These are phyloP conservation scores for Paraescarpia echinospica DNA, from an alignment of 1,140 invertebrate genomes.

Conservation along the genomic window DNA sequence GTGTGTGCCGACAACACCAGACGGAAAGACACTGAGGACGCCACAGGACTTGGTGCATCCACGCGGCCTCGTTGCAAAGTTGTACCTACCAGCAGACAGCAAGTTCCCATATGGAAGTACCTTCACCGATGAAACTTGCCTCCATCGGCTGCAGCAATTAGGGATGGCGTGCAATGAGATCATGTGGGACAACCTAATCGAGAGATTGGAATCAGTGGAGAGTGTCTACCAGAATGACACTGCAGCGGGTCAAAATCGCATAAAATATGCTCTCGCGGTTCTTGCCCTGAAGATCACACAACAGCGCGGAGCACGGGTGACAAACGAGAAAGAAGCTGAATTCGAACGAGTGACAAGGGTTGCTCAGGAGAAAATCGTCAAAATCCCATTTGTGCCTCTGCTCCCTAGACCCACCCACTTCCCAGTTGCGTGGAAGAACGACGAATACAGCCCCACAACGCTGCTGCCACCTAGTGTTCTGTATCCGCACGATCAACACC, in stretches of 20 bases:
- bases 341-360: not conserved
- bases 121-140: conserved; percentile 6
- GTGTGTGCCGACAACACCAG: conserved; percentile 31
- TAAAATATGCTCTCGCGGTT: not conserved
- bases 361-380: not conserved
- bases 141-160: conserved; percentile 10
- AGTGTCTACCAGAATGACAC: not conserved
- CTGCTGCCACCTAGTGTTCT: not conserved
- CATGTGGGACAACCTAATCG: conserved; percentile 25
- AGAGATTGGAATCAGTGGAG: conserved; percentile 8
- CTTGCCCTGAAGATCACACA: conserved; percentile 16
- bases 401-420: conserved; percentile 8
- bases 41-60: conserved; percentile 26
- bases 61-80: not conserved
- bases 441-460: no score
- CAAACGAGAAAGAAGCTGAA: not conserved
- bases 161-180: conserved; percentile 26
- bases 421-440: not conserved
- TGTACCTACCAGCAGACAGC: conserved; percentile 22
- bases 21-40: conserved; percentile 23
- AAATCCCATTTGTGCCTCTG: conserved; percentile 19
- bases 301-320: not conserved
- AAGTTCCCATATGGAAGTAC: conserved; percentile 14
- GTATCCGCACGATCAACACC: not conserved
- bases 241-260: not conserved